These are phyloP conservation scores for Anagrus nilaparvatae DNA, from an alignment of 1,140 invertebrate species.

Conservation along the genomic window DNA sequence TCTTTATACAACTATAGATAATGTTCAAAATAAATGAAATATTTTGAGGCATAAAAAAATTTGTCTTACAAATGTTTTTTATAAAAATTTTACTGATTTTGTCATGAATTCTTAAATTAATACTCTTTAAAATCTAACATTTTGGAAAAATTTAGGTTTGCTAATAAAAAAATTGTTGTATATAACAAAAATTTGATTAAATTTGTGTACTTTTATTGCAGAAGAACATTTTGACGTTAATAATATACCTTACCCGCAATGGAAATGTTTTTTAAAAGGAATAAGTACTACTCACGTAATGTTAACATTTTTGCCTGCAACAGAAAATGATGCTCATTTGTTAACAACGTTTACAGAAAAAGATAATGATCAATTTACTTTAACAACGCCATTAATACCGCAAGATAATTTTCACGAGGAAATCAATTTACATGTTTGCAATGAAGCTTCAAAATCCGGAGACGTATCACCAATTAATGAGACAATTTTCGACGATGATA, in stretches of 20 bases:
- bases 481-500: too few species aligned
- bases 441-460: not conserved
- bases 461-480: slow-evolving; percentile 5
- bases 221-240: slow-evolving; percentile 15
- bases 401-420: not conserved
- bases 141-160: too few species aligned
- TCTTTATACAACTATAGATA: too few species aligned
- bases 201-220: slow-evolving; percentile 12
- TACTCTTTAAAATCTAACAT: too few species aligned
- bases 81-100: slow-evolving; percentile 14
- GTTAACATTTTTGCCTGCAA: slow-evolving; percentile 59
- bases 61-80: slow-evolving; percentile 10
- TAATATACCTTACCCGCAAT: slow-evolving; percentile 28
- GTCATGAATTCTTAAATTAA: too few species aligned
- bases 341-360: slow-evolving; percentile 30
- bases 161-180: not conserved
- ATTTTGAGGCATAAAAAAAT: too few species aligned
- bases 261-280: slow-evolving; percentile 63
- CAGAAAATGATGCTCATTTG: slow-evolving; percentile 45
- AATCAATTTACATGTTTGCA: not conserved
- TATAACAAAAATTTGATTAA: not conserved
- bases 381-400: slow-evolving; percentile 5
- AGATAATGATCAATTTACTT: slow-evolving; percentile 7
- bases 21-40: too few species aligned
- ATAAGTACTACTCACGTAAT: slow-evolving; percentile 52